These are phyloP conservation scores for Drosophila sp. DNA, from an alignment of 1,140 invertebrate species.

Conservation along the genomic window DNA sequence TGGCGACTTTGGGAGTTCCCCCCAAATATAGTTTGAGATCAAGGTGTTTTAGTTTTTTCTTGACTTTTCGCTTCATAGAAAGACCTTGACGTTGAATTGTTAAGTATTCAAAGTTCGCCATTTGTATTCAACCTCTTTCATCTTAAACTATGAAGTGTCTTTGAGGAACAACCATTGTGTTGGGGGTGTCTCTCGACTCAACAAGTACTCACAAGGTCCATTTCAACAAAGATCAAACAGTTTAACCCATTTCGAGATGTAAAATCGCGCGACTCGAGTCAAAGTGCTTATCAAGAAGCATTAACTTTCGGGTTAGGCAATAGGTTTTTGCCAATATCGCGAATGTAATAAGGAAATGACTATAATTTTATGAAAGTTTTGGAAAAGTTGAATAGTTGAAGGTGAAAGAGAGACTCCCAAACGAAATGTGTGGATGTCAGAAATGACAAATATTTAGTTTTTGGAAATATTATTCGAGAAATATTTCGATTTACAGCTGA, in stretches of 20 bases:
- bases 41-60: constrained; percentile 47
- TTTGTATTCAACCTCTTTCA: constrained; percentile 35
- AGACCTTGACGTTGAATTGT: constrained; percentile 74
- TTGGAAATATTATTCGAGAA: too few species aligned
- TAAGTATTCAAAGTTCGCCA: constrained; percentile 48
- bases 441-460: too few species aligned
- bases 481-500: too few species aligned
- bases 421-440: too few species aligned
- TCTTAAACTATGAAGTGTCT: constrained; percentile 46
- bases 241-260: background rate
- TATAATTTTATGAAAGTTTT: too few species aligned
- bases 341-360: too few species aligned
- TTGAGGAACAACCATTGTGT: constrained; percentile 31
- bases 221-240: background rate
- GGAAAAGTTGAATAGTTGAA: too few species aligned
- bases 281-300: too few species aligned
- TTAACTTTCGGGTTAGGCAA: too few species aligned
- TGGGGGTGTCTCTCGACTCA: background rate
- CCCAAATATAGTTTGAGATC: constrained; percentile 60
- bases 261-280: background rate
- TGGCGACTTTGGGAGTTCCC: constrained; percentile 55
- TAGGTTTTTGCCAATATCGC: too few species aligned
- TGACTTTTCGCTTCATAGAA: background rate
- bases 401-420: too few species aligned
- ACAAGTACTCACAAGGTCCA: constrained; percentile 1